Percentiles rank a stretch among this genome's conserved stretches.
Conservation (phyloP, 2,888 invertebrate genomes). For the Amorpha juglandis region DNA sequence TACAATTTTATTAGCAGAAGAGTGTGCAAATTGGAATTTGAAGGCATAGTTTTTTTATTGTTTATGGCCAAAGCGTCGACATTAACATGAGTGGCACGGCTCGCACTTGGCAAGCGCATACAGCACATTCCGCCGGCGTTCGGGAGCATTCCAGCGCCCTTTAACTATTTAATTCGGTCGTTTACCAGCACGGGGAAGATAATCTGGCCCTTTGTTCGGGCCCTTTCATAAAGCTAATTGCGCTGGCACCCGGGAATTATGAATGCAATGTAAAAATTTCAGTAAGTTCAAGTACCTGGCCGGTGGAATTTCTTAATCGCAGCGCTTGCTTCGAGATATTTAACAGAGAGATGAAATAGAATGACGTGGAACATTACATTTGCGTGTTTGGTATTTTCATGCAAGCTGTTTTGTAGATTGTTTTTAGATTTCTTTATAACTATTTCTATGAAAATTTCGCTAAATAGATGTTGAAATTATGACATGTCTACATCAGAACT, state of each 20-base stretch:
- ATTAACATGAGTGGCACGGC: neutral
- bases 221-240: constrained; percentile 71
- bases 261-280: constrained; percentile 50
- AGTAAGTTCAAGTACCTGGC: constrained; percentile 38
- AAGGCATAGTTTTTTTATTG: neutral
- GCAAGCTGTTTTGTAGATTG: neutral
- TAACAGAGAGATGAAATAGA: neutral
- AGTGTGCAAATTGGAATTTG: neutral
- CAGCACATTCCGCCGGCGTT: constrained; percentile 16
- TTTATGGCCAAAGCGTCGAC: constrained; percentile 12
- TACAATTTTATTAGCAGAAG: too few species aligned
- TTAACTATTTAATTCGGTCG: constrained; percentile 71
- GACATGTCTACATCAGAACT: too few species aligned
- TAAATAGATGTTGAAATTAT: too few species aligned
- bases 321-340: neutral
- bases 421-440: too few species aligned
- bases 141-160: constrained; percentile 26
- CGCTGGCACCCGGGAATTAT: constrained; percentile 52
- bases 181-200: constrained; percentile 62
- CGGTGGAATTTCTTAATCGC: constrained; percentile 38
- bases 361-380: constrained; percentile 24
- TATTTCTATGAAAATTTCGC: neutral
- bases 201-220: constrained; percentile 70
- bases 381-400: constrained; percentile 6
- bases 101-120: neutral